A percentile compares a stretch with the other conserved stretches of the same genome.
phyloP scores from a whole-genome alignment of 2,797 vertebrate genomes.

The Notolabrus celidotus region DNA sequence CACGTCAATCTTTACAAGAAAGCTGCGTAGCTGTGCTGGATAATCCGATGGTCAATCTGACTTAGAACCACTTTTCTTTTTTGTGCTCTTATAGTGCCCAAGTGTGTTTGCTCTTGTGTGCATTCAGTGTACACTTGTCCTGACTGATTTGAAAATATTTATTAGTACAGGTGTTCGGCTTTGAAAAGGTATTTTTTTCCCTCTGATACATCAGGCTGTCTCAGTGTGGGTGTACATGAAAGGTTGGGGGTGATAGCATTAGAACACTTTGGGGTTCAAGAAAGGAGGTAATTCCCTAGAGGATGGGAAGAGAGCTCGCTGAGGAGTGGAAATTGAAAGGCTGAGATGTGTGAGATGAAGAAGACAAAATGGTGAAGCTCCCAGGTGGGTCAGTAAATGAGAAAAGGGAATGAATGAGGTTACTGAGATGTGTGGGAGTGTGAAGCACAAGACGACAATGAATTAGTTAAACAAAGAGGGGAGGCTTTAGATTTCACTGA shows the following conservation, averaged over 20 bases:
- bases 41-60: conserved; percentile 36
- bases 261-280: conserved; percentile 10
- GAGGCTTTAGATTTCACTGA: conserved; percentile 41
- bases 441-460: conserved; percentile 8
- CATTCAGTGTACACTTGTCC: no score
- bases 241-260: not conserved
- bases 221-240: conserved; percentile 6
- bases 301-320: not conserved
- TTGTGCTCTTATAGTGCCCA: not conserved
- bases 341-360: conserved; percentile 23
- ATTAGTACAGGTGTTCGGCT: not conserved
- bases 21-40: conserved; percentile 30
- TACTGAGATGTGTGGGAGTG: not conserved
- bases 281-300: conserved; percentile 21
- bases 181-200: conserved; percentile 4
- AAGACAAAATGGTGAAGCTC: conserved; percentile 18
- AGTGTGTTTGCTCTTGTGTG: not conserved
- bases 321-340: conserved; percentile 29
- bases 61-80: conserved; percentile 15
- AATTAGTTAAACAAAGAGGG: conserved; percentile 39
- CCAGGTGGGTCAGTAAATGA: conserved; percentile 17
- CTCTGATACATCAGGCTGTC: conserved; percentile 21
- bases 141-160: not conserved
- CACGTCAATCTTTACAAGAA: conserved; percentile 61
- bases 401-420: conserved; percentile 24